These are phyloP conservation scores for Cliona cf. orientalis DNA, from an alignment of 37 sponge, comb jelly and placozoan genomes.

Conservation along the genomic window DNA sequence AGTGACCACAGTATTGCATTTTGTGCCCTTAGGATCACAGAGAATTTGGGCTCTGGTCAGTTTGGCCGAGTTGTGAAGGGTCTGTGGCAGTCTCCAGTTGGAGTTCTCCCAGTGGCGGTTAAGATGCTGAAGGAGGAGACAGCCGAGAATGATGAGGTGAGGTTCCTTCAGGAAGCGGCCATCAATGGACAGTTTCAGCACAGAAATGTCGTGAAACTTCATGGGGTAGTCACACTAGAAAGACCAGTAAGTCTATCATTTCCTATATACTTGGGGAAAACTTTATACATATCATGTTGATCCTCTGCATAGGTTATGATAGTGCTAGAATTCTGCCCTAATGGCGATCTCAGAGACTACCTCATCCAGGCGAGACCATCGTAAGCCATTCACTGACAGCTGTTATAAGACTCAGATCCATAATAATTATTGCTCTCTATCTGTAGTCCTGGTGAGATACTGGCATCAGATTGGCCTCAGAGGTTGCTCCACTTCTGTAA, in stretches of 20 bases:
- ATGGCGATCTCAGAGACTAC: slow-evolving; percentile 51
- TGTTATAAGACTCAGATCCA: neutral
- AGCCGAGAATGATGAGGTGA: too few species aligned
- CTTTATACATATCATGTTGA: neutral
- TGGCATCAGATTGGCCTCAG: slow-evolving; percentile 1
- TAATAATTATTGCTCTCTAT: neutral
- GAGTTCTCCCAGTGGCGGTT: slow-evolving; percentile 19
- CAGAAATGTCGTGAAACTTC: slow-evolving; percentile 21
- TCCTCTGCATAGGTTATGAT: slow-evolving; percentile 56
- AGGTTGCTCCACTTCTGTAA: slow-evolving; percentile 35
- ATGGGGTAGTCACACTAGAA: slow-evolving; percentile 34
- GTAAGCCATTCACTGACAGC: slow-evolving; percentile 16
- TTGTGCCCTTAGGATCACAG: slow-evolving; percentile 10
- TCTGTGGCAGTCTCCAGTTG: slow-evolving; percentile 25
- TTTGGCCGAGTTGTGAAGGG: slow-evolving; percentile 39
- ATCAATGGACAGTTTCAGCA: slow-evolving; percentile 43
- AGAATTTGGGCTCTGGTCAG: slow-evolving; percentile 32
- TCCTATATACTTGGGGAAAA: neutral
- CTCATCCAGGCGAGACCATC: slow-evolving; percentile 1
- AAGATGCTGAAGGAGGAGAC: slow-evolving; percentile 26
- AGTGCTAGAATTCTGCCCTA: slow-evolving; percentile 41
- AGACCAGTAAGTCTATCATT: slow-evolving; percentile 21
- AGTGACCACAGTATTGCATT: too few species aligned
- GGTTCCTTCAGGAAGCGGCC: slow-evolving; percentile 44
- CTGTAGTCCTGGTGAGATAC: slow-evolving; percentile 34